A percentile compares a stretch with the other conserved stretches of the same genome.
phyloP scores from a whole-genome alignment of 2,888 invertebrate genomes.

The Nephrotoma guestfalica region DNA sequence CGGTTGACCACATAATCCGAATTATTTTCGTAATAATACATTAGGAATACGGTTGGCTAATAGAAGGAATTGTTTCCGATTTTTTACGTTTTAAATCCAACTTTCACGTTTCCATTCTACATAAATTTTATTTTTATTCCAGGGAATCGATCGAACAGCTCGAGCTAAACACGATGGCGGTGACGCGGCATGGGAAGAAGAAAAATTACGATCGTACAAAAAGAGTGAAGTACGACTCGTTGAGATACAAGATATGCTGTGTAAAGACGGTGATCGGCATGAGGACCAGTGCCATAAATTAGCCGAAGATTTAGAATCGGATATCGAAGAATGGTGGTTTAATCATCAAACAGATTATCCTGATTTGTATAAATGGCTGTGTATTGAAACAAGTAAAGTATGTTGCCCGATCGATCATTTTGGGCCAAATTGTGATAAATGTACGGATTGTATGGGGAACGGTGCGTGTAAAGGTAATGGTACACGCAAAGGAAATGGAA shows the following conservation, averaged over 20 bases:
- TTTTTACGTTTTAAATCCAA: not conserved
- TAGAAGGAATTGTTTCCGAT: no score
- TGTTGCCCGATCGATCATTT: constrained; percentile 80
- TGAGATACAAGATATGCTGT: constrained; percentile 81
- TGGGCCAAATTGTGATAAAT: constrained; percentile 68
- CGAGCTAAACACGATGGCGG: constrained; percentile 86
- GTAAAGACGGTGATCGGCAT: constrained; percentile 56
- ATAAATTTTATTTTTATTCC: not conserved
- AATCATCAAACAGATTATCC: constrained; percentile 39
- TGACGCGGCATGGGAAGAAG: constrained; percentile 87
- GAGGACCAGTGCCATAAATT: constrained; percentile 70
- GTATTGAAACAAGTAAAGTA: constrained; percentile 56
- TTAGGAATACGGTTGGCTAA: no score
- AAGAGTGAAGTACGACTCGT: constrained; percentile 79
- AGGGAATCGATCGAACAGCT: constrained; percentile 66
- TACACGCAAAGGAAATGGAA: constrained; percentile 83
- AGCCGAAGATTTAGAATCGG: constrained; percentile 67
- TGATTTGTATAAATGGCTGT: constrained; percentile 58
- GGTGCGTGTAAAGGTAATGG: constrained; percentile 75
- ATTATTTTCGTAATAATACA: not conserved
- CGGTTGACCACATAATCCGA: not conserved
- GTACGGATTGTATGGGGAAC: constrained; percentile 70
- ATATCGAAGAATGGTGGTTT: constrained; percentile 83
- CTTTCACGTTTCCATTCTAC: not conserved
- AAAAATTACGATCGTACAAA: constrained; percentile 66